phyloP scores from a whole-genome alignment of 2,113 vertebrate genomes.

The Hystrix cristata region DNA sequence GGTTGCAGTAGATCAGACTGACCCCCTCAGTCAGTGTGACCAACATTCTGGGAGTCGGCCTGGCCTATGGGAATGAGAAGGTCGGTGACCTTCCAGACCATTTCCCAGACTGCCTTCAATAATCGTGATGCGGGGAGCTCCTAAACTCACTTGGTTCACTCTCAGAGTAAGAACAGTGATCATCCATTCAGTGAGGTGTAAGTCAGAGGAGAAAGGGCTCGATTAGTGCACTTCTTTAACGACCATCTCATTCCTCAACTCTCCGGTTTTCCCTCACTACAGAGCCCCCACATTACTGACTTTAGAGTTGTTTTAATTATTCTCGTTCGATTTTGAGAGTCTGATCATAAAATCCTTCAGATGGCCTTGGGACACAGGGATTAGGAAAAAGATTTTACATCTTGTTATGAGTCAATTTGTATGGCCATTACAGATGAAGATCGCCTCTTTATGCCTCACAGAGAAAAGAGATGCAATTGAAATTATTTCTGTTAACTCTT shows the following conservation, averaged over 20 bases:
- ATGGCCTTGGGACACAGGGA: background rate
- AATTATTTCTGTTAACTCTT: background rate
- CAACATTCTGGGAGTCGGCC: background rate
- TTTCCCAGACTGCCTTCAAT: background rate
- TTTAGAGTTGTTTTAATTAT: constrained; percentile 3
- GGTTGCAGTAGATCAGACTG: background rate
- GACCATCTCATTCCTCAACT: background rate
- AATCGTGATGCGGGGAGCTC: background rate
- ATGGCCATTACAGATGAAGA: background rate
- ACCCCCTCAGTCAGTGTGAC: background rate
- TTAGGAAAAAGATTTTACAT: constrained; percentile 11
- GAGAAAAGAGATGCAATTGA: background rate
- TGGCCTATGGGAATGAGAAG: background rate
- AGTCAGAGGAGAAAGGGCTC: background rate
- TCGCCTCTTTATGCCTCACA: background rate
- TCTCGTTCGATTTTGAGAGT: background rate
- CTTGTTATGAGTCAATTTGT: background rate
- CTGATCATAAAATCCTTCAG: constrained; percentile 15
- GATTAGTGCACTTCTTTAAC: background rate
- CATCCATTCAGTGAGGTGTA: background rate
- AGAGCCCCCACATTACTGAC: background rate
- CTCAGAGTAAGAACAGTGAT: background rate
- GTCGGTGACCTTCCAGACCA: background rate
- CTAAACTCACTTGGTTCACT: background rate
- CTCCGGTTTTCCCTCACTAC: constrained; percentile 2